Conservation (phyloP, 2,113 vertebrate genomes). For the Hydropotes inermis region DNA sequence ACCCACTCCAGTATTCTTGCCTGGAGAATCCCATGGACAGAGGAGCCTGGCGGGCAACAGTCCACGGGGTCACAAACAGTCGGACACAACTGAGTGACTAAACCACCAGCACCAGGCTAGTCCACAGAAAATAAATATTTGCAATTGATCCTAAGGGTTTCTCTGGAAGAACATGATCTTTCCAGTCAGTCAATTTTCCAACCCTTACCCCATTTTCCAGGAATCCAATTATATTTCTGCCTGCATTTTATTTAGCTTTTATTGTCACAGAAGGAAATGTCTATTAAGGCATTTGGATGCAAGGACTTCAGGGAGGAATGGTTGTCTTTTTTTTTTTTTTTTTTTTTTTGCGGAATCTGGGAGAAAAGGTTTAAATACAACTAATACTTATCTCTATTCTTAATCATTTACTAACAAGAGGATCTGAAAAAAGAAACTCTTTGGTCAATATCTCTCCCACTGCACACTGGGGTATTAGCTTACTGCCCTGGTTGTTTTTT, state of each 20-base stretch:
- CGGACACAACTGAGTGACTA: neutral
- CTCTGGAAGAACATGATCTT: neutral
- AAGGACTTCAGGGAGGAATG: neutral
- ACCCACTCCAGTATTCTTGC: neutral
- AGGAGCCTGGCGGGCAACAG: neutral
- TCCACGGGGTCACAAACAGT: neutral
- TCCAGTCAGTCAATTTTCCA: neutral
- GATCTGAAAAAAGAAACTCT: neutral
- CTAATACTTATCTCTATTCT: conserved; percentile 43
- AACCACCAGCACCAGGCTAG: neutral
- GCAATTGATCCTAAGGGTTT: neutral
- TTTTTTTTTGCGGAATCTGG: neutral
- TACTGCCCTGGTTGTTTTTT: neutral
- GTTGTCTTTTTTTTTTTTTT: neutral
- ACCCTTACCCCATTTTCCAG: neutral
- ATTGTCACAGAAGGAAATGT: conserved; percentile 10
- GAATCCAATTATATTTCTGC: neutral
- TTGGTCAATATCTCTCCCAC: neutral
- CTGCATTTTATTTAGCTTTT: conserved; percentile 13
- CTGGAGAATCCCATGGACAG: neutral
- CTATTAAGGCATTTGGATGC: conserved; percentile 29
- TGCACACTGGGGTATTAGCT: neutral
- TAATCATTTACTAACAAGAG: conserved; percentile 52
- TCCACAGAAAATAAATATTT: neutral
- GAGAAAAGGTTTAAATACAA: conserved; percentile 43